Conservation (phyloP, 2,797 vertebrate species). For the Sebastes trivittatus region DNA sequence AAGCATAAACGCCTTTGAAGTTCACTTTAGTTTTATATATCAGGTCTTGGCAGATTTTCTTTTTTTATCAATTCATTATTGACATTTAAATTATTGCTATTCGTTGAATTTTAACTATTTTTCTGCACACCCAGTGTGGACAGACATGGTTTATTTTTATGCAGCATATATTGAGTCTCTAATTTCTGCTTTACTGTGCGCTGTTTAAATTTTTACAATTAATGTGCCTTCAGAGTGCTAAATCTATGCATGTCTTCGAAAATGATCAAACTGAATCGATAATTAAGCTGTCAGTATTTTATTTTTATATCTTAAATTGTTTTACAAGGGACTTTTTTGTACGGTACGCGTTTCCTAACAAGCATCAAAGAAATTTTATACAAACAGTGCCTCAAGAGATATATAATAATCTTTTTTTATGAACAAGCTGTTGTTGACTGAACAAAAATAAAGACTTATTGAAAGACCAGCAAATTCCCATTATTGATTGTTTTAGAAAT, state of each 20-base stretch:
- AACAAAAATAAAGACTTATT: conserved; percentile 69
- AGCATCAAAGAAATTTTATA: conserved; percentile 51
- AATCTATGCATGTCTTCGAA: conserved; percentile 55
- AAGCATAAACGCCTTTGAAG: conserved; percentile 38
- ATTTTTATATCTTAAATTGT: conserved; percentile 38
- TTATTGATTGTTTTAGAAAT: conserved; percentile 31
- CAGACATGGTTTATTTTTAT: conserved; percentile 46
- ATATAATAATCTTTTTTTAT: conserved; percentile 58
- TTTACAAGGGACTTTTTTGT: conserved; percentile 62
- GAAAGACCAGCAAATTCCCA: conserved; percentile 6
- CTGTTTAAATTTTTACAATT: background rate
- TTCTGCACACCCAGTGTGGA: conserved; percentile 56
- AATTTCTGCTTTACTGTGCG: conserved; percentile 15
- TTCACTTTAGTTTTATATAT: conserved; percentile 51
- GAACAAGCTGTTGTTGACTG: conserved; percentile 62
- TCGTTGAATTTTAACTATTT: conserved; percentile 19
- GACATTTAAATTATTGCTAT: conserved; percentile 67
- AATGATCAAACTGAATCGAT: conserved; percentile 28
- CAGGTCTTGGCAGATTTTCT: conserved; percentile 27
- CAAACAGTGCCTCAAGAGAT: conserved; percentile 52
- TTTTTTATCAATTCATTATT: conserved; percentile 31
- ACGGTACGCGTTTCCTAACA: conserved; percentile 37
- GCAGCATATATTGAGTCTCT: conserved; percentile 26
- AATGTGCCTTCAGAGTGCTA: conserved; percentile 31
- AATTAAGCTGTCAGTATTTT: conserved; percentile 52